Evolutionary conservation across 2,797 vertebrate genomes (phyloP).

Genomic region (Melanotaenia boesemani): DNA sequence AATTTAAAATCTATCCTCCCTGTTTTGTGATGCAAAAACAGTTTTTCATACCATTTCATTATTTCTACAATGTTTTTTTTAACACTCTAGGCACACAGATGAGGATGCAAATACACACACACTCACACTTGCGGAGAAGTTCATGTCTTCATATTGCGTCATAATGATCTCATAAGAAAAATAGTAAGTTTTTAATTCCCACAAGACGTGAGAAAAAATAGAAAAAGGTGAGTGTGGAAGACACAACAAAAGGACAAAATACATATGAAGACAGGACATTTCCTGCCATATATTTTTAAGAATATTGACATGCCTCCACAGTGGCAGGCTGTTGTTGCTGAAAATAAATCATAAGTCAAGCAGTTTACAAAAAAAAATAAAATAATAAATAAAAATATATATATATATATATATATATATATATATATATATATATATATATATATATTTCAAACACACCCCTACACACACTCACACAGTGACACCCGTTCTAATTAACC

Average conservation of each 20-base stretch:
- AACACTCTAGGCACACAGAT: conserved; percentile 28
- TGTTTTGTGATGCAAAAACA: background rate
- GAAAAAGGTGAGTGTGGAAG: conserved; percentile 8
- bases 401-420: too few species aligned
- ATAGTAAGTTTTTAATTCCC: background rate
- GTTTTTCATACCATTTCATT: too few species aligned
- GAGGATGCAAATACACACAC: background rate
- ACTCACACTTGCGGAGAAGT: background rate
- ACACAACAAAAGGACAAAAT: background rate
- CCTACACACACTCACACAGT: conserved; percentile 3
- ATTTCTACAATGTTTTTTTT: background rate
- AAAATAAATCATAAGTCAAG: conserved; percentile 2
- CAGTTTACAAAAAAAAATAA: background rate
- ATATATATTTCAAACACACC: background rate
- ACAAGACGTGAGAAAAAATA: conserved; percentile 22
- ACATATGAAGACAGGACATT: background rate
- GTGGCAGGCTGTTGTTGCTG: background rate
- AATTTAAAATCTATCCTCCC: background rate
- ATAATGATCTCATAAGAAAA: conserved; percentile 56
- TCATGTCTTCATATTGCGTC: conserved; percentile 52
- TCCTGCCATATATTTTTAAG: conserved; percentile 35
- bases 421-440: background rate
- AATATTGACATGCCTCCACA: conserved; percentile 35
- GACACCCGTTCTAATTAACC: conserved; percentile 42
- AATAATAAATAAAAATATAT: background rate